A percentile compares a stretch with the other conserved stretches of the same genome.
Conservation (phyloP, 2,113 vertebrate genomes). For the Gorsachius goisagi region DNA sequence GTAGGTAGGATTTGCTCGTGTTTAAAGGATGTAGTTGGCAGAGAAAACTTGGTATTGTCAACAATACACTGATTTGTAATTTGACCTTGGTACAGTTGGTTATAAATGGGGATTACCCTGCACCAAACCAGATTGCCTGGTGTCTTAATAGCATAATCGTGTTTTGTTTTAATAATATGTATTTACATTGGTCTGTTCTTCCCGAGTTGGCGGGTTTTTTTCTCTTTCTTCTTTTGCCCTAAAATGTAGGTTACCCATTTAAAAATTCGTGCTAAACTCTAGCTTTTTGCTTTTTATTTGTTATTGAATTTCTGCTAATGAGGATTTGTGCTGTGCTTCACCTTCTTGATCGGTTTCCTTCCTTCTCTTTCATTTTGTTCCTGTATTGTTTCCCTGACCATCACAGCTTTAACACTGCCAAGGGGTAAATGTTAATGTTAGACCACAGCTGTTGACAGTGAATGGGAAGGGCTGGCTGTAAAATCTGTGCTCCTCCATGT, state of each 20-base stretch:
- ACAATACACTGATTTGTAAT: constrained; percentile 2
- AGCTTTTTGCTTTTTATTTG: constrained; percentile 3
- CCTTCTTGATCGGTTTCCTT: constrained; percentile 7
- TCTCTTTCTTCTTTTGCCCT: not conserved
- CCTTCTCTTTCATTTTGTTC: constrained; percentile 14
- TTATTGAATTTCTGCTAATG: constrained; percentile 27
- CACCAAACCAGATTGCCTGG: not conserved
- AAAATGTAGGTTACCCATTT: not conserved
- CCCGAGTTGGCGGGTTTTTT: not conserved
- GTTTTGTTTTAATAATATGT: not conserved
- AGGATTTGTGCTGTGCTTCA: constrained; percentile 14
- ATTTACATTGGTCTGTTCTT: not conserved
- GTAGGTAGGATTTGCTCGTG: constrained; percentile 53
- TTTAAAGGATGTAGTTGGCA: constrained; percentile 20
- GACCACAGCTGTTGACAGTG: constrained; percentile 46
- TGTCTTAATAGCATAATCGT: not conserved
- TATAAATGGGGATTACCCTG: constrained; percentile 14
- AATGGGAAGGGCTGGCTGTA: constrained; percentile 34
- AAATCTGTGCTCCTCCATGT: not conserved
- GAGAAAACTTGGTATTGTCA: constrained; percentile 40
- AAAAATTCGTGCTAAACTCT: not conserved
- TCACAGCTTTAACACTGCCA: not conserved
- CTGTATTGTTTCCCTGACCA: constrained; percentile 10
- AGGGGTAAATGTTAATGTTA: constrained; percentile 47
- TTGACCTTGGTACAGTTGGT: not conserved